Percentiles rank a stretch among this genome's conserved stretches.
These are phyloP conservation scores for Cynopterus brachyotis DNA, from an alignment of 2,113 vertebrate species.

Conservation along the genomic window DNA sequence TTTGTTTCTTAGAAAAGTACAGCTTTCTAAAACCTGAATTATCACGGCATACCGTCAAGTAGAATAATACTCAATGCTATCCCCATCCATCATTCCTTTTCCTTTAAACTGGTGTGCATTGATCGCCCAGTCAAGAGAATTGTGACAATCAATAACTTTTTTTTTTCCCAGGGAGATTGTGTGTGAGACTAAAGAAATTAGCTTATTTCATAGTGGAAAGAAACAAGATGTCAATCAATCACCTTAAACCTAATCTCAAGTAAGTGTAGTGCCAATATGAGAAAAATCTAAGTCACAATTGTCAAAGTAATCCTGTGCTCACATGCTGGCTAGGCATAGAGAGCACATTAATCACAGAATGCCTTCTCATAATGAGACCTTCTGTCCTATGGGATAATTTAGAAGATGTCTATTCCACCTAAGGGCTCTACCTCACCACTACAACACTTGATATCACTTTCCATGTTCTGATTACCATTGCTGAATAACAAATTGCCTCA, in stretches of 20 bases:
- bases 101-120: constrained; percentile 77
- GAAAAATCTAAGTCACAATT: constrained; percentile 24
- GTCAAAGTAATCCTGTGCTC: not conserved
- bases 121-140: constrained; percentile 79
- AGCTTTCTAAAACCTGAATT: constrained; percentile 66
- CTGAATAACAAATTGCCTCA: not conserved
- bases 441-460: not conserved
- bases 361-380: fast-evolving
- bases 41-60: constrained; percentile 63
- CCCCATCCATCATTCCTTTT: constrained; percentile 82
- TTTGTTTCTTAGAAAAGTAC: constrained; percentile 50
- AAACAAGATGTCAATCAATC: constrained; percentile 79
- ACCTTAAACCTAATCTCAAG: constrained; percentile 62
- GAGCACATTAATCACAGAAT: not conserved
- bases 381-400: not conserved
- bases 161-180: constrained; percentile 79
- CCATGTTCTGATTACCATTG: too few relatives aligned
- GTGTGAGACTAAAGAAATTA: constrained; percentile 81
- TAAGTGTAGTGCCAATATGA: not conserved
- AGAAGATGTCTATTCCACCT: not conserved
- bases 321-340: not conserved
- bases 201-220: constrained; percentile 80
- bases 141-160: constrained; percentile 81
- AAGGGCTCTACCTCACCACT: not conserved
- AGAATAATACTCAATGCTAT: constrained; percentile 66